Percentiles rank a stretch among this genome's conserved stretches.
These are phyloP conservation scores for Sebastes minor DNA, from an alignment of 2,797 vertebrate species.

Conservation along the genomic window DNA sequence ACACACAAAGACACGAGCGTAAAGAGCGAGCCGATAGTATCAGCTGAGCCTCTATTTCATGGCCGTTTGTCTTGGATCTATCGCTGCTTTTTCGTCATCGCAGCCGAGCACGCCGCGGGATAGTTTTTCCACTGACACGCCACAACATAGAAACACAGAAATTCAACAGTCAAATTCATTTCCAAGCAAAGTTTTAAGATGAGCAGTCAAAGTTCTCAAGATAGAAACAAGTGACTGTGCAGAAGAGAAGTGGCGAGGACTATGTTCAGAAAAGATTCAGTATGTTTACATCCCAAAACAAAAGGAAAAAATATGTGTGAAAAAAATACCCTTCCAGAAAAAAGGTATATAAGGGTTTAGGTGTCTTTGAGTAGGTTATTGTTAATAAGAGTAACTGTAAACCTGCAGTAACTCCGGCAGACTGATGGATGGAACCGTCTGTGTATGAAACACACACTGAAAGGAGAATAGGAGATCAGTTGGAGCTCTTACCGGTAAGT, in stretches of 20 bases:
- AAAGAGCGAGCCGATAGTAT: constrained; percentile 9
- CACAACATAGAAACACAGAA: constrained; percentile 7
- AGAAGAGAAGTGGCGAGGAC: background rate
- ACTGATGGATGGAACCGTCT: background rate
- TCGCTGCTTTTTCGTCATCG: constrained; percentile 22
- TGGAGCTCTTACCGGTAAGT: constrained; percentile 39
- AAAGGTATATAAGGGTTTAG: background rate
- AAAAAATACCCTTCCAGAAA: background rate
- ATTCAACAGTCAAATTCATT: constrained; percentile 12
- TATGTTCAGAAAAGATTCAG: background rate
- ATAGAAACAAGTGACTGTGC: background rate
- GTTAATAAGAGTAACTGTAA: background rate
- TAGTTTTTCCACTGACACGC: background rate
- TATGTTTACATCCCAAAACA: background rate
- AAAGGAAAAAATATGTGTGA: background rate
- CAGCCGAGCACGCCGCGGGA: background rate
- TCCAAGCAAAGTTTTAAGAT: constrained; percentile 22
- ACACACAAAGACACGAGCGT: constrained; percentile 25
- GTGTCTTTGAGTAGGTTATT: background rate
- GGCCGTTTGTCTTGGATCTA: constrained; percentile 45
- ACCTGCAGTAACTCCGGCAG: background rate
- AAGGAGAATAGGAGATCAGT: background rate
- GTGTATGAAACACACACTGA: background rate
- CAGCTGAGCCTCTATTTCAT: constrained; percentile 32
- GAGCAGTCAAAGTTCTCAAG: constrained; percentile 21